These are phyloP conservation scores for Prionchulus punctatus DNA, from an alignment of 2,888 invertebrate species.

Conservation along the genomic window DNA sequence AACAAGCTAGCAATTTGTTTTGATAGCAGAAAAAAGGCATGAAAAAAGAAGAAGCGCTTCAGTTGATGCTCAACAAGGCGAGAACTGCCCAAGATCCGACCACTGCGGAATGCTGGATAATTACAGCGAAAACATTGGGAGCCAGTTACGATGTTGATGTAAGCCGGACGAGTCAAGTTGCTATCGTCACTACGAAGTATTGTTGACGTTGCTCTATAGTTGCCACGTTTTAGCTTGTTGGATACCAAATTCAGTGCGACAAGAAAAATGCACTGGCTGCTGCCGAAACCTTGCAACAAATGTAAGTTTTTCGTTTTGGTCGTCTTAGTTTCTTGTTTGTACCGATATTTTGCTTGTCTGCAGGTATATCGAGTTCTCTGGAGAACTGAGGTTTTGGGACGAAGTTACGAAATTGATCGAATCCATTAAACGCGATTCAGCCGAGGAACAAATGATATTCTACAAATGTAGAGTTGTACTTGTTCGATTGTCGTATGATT, in stretches of 20 bases:
- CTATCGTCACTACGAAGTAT: not conserved
- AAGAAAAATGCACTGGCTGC: not conserved
- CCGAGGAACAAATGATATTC: not conserved
- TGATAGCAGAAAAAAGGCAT: too few relatives aligned
- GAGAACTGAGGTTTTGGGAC: not conserved
- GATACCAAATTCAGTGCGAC: not conserved
- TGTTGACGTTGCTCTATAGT: not conserved
- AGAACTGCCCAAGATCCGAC: not conserved
- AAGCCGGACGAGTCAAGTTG: too few relatives aligned
- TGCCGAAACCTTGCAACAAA: not conserved
- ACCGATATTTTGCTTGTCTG: too few relatives aligned
- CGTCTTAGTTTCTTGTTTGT: too few relatives aligned
- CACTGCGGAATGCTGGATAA: not conserved
- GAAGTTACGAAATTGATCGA: not conserved
- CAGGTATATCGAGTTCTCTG: not conserved
- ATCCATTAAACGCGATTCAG: not conserved
- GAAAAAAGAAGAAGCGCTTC: not conserved
- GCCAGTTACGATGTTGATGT: not conserved
- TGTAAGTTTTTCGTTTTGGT: not conserved
- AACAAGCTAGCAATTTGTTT: too few relatives aligned
- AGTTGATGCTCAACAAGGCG: not conserved
- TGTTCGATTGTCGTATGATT: too few relatives aligned
- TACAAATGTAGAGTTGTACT: too few relatives aligned
- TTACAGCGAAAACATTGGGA: not conserved
- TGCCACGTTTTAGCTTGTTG: not conserved